Evolutionary conservation across 2,113 vertebrate species (phyloP).

Genomic region (Hyperopisus bebe): DNA sequence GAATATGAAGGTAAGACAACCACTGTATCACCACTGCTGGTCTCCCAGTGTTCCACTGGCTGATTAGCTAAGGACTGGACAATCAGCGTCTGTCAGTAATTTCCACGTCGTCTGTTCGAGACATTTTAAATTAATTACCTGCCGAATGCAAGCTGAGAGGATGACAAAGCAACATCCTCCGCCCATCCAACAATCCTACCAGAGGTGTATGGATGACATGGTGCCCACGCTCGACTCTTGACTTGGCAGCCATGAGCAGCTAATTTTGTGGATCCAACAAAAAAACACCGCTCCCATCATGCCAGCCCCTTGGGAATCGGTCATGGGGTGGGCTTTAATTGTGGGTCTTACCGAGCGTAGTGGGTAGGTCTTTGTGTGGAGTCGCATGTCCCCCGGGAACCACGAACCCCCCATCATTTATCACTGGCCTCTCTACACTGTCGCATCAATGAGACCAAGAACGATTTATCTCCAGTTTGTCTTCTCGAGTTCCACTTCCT

Average conservation of each 20-base stretch:
- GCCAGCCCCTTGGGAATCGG: constrained; percentile 23
- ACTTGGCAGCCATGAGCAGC: not conserved
- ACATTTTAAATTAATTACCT: not conserved
- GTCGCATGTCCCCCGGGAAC: constrained; percentile 50
- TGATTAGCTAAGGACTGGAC: not conserved
- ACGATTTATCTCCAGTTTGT: constrained; percentile 28
- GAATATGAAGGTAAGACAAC: not conserved
- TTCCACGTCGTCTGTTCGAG: not conserved
- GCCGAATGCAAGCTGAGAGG: not conserved
- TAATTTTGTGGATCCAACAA: not conserved
- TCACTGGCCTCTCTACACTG: constrained; percentile 32
- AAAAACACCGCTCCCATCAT: not conserved
- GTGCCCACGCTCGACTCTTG: not conserved
- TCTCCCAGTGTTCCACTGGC: not conserved
- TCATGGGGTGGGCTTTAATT: constrained; percentile 52
- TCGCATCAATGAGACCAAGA: constrained; percentile 7
- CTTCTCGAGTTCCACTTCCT: constrained; percentile 23
- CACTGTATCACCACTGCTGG: not conserved
- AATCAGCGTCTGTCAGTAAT: not conserved
- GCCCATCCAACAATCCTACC: not conserved
- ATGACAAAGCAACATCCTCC: not conserved
- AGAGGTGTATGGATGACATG: not conserved
- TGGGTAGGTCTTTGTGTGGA: constrained; percentile 35
- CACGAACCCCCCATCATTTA: constrained; percentile 52
- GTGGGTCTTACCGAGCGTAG: constrained; percentile 38